Percentiles rank a stretch among this genome's conserved stretches.
These are phyloP conservation scores for Autographa pulchrina DNA, from an alignment of 2,888 invertebrate species.

Conservation along the genomic window DNA sequence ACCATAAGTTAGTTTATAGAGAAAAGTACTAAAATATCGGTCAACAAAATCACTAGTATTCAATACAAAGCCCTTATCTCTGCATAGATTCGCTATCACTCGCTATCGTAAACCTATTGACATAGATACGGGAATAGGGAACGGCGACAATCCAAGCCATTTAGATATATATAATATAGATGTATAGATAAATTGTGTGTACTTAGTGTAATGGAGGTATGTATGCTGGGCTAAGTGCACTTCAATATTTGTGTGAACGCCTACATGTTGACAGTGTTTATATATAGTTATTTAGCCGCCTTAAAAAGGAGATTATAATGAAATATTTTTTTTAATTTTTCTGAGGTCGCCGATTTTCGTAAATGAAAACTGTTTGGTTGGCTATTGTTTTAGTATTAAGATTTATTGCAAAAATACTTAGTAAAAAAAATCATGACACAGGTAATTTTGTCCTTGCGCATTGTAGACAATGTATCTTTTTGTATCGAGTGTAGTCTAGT, in stretches of 20 bases:
- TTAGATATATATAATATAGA: constrained; percentile 11
- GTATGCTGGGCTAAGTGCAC: constrained; percentile 9
- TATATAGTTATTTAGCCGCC: no score
- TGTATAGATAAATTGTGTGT: constrained; percentile 6
- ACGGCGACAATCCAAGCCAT: constrained; percentile 33
- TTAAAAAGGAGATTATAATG: no score
- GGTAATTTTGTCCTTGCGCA: no score
- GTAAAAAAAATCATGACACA: no score
- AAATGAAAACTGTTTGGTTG: no score
- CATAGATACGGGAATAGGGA: constrained; percentile 54
- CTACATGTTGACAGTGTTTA: background rate
- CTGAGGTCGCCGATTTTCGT: no score
- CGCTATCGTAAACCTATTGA: constrained; percentile 52
- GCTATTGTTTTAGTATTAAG: no score
- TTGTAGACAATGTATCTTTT: no score
- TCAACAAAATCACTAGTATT: constrained; percentile 9
- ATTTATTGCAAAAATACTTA: no score
- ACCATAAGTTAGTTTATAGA: no score
- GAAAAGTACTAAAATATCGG: background rate
- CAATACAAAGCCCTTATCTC: constrained; percentile 10
- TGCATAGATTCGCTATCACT: constrained; percentile 38
- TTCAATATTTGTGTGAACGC: background rate
- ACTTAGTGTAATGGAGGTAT: constrained; percentile 29
- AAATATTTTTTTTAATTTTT: no score
- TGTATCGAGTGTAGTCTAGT: no score